Conservation (phyloP, 2,888 invertebrate species). For the Brassicogethes aeneus region DNA sequence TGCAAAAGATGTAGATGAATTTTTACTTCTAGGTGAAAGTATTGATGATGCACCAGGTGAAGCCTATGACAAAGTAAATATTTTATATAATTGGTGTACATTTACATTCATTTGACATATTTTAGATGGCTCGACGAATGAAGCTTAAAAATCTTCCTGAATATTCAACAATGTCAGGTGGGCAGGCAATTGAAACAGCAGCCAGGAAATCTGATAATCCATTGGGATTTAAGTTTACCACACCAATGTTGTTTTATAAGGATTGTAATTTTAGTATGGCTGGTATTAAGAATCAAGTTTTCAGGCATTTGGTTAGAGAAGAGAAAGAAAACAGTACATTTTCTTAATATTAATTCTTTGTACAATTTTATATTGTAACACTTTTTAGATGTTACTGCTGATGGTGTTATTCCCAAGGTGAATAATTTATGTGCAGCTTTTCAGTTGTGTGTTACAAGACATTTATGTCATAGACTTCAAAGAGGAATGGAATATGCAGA, state of each 20-base stretch:
- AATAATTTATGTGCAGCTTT: constrained; percentile 81
- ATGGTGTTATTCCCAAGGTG: constrained; percentile 64
- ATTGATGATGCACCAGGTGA: constrained; percentile 90
- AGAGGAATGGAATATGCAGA: constrained; percentile 71
- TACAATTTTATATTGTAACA: constrained; percentile 6
- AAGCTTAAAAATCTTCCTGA: constrained; percentile 70
- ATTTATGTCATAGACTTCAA: constrained; percentile 74
- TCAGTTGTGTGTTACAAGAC: constrained; percentile 63
- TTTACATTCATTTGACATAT: constrained; percentile 2
- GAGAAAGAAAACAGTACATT: constrained; percentile 47
- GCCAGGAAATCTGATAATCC: constrained; percentile 60
- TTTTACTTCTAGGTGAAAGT: constrained; percentile 68
- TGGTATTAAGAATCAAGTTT: constrained; percentile 62
- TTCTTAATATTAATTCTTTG: not conserved
- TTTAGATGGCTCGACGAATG: constrained; percentile 67
- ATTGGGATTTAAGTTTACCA: constrained; percentile 54
- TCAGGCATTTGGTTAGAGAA: constrained; percentile 46
- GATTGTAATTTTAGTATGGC: constrained; percentile 91
- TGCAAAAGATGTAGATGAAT: constrained; percentile 63
- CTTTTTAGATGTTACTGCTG: constrained; percentile 48
- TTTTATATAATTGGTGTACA: constrained; percentile 3
- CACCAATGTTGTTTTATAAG: constrained; percentile 52
- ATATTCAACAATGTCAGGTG: constrained; percentile 69
- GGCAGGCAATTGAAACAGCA: constrained; percentile 75
- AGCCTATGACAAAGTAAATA: constrained; percentile 76